Base-by-base conservation (phyloP, 2,888 invertebrate genomes). In the Amblyteles armatorius region DNA sequence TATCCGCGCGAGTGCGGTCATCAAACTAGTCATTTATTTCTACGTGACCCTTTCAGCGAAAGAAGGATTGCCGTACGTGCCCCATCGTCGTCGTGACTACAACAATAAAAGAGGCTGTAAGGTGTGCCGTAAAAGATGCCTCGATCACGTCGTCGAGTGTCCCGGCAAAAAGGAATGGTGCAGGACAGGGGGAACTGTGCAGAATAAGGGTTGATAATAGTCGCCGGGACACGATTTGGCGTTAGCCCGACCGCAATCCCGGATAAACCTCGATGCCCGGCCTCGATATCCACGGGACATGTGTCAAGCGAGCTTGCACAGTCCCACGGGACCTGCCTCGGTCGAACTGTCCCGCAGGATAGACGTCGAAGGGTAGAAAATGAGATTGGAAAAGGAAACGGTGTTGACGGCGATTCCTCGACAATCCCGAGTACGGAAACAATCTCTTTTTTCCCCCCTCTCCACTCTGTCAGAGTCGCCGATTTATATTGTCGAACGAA, bases 191-290 rank as follows among this genome's bases (percentile, higher is more conserved):
- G 6, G 33, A 7, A 3, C 6, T 33, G 26, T 48, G 26, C 48
- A 33, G 33, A 16, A 40, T 67, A 67, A 55, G 40, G 33, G 26
- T 44, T 3, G 77, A 22, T 52, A 52, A 22, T 22, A 50, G 67
- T 11, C 36, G 52, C 3, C 11, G 67, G 9, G 73, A 68, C 79
- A 77, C 48, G 60, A 80, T 81, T 68, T 55, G 50, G 72, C 72
- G 60, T 74, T 76, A 26, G 73, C 77, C 52, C 60, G 82, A 77
- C 86, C 87, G 85, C 88, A 87, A 89, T 88, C 88, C 83, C 80
- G 84, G 87, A 88, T 89, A 88, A 88, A 87, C 86, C 85, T 83
- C 71, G 76, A 80, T 86, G 74, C 36, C 40, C 44, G 36, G 26
- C 33, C 52, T 22, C 67, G 50, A 67, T 52, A 52, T 52, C 67